Percentiles rank a stretch among this genome's conserved stretches.
phyloP scores from a whole-genome alignment of 2,113 vertebrate genomes.

The Dendrocopos noguchii region DNA sequence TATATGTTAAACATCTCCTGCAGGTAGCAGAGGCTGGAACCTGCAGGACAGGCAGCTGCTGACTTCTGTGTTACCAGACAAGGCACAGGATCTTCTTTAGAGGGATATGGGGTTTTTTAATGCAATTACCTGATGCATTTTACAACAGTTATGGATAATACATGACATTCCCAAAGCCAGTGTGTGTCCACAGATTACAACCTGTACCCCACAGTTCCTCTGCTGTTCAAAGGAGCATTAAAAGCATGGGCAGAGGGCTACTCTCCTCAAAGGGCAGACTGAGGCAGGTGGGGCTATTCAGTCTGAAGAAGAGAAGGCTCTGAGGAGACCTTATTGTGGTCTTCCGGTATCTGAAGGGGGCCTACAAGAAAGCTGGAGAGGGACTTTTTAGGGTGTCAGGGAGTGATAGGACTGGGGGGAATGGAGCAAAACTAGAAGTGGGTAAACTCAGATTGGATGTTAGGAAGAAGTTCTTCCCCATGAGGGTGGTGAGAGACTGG shows the following conservation, averaged over 20 bases:
- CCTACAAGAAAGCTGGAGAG: too few species aligned
- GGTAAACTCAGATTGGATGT: too few species aligned
- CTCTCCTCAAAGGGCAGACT: too few species aligned
- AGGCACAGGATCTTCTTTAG: not conserved
- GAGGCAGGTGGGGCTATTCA: too few species aligned
- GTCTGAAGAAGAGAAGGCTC: too few species aligned
- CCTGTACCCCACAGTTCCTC: not conserved
- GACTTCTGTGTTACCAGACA: not conserved
- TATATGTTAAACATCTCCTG: not conserved
- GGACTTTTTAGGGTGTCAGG: too few species aligned
- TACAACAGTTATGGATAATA: not conserved
- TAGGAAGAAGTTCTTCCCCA: too few species aligned
- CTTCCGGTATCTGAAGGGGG: too few species aligned
- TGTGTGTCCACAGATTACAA: not conserved
- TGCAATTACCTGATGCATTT: not conserved
- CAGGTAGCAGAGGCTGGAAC: not conserved
- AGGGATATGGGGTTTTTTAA: not conserved
- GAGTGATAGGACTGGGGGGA: too few species aligned
- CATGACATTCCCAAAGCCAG: not conserved
- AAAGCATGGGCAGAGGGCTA: not conserved
- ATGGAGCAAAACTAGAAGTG: too few species aligned
- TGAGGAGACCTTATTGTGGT: too few species aligned
- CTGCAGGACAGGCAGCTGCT: not conserved
- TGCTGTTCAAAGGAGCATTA: not conserved
- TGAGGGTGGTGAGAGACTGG: too few species aligned